phyloP scores from a whole-genome alignment of 2,797 vertebrate genomes.

The Danio albolineatus region DNA sequence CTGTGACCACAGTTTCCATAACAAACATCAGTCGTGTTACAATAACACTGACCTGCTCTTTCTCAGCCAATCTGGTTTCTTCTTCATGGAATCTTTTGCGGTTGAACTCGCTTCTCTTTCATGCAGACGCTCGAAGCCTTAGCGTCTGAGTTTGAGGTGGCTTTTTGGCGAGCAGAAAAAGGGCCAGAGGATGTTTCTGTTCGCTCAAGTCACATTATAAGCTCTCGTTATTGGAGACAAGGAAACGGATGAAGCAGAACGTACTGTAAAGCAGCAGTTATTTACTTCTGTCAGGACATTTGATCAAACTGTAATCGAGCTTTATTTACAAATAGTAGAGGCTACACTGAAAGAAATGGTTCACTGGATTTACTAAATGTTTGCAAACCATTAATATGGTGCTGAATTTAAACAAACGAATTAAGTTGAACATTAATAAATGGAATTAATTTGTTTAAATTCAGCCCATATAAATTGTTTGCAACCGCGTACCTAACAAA shows the following conservation, averaged over 20 bases:
- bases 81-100: conserved; percentile 62
- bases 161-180: conserved; percentile 2
- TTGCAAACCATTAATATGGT: too few relatives aligned
- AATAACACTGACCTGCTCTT: conserved; percentile 54
- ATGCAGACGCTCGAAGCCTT: background rate
- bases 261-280: too few relatives aligned
- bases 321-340: too few relatives aligned
- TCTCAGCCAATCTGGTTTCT: conserved; percentile 36
- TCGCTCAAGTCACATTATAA: background rate
- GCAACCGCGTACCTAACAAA: too few relatives aligned
- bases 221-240: background rate
- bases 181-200: conserved; percentile 45
- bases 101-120: conserved; percentile 48
- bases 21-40: conserved; percentile 27
- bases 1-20: background rate
- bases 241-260: background rate
- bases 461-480: too few relatives aligned
- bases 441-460: too few relatives aligned
- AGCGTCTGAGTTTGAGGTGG: background rate
- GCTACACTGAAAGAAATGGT: too few relatives aligned
- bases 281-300: background rate
- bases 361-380: too few relatives aligned
- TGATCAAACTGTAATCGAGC: background rate
- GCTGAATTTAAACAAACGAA: too few relatives aligned
- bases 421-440: too few relatives aligned